Evolutionary conservation across 1,140 invertebrate species (phyloP).

Genomic region (Hermetia illucens): DNA sequence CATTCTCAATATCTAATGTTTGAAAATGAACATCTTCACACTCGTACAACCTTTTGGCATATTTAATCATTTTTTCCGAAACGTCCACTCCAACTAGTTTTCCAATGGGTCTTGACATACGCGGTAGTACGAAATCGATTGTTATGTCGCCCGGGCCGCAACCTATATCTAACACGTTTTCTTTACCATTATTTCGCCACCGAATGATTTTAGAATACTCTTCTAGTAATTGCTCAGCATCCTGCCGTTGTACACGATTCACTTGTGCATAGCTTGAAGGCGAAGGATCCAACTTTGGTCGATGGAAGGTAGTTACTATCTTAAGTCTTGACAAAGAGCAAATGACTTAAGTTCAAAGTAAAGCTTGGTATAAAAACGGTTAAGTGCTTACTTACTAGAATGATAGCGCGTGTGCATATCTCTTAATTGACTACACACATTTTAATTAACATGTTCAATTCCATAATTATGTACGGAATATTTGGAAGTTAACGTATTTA

Average conservation of each 20-base stretch:
- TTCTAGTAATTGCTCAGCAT: slow-evolving; percentile 43
- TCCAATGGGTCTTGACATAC: neutral
- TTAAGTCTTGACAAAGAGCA: too few relatives aligned
- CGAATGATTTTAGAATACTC: slow-evolving; percentile 40
- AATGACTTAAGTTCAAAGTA: too few relatives aligned
- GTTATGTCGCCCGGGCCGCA: neutral
- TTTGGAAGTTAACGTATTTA: too few relatives aligned
- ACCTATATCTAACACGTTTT: slow-evolving; percentile 46
- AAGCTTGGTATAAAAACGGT: too few relatives aligned
- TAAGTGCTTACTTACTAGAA: too few relatives aligned
- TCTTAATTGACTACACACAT: too few relatives aligned
- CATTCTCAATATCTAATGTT: neutral
- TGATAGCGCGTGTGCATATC: too few relatives aligned
- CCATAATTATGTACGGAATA: too few relatives aligned
- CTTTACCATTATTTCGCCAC: slow-evolving; percentile 33
- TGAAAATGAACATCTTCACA: neutral
- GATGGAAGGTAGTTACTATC: too few relatives aligned
- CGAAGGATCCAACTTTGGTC: too few relatives aligned
- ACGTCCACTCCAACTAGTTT: neutral
- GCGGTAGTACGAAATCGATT: neutral
- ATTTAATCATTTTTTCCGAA: neutral
- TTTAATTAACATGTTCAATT: too few relatives aligned
- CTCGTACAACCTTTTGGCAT: neutral
- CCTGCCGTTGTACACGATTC: slow-evolving; percentile 44
- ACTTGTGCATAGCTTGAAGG: too few relatives aligned